These are phyloP conservation scores for Rhinogobio ventralis DNA, from an alignment of 2,797 vertebrate genomes.

Conservation along the genomic window DNA sequence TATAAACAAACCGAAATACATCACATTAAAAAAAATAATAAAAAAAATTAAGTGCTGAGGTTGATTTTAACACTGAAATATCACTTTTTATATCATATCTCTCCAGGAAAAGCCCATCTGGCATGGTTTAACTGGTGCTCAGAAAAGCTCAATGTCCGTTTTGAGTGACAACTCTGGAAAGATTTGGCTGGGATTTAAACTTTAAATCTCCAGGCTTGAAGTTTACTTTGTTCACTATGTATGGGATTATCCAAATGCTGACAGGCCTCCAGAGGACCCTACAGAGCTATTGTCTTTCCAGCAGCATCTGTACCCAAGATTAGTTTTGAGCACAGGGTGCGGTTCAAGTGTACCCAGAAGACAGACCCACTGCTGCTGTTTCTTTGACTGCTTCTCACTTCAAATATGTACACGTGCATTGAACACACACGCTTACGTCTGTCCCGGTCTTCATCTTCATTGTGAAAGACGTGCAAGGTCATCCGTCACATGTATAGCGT, in stretches of 20 bases:
- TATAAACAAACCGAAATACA: neutral
- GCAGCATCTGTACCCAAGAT: conserved; percentile 69
- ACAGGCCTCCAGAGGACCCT: conserved; percentile 63
- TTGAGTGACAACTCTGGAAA: conserved; percentile 19
- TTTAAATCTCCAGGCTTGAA: conserved; percentile 60
- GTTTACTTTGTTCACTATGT: conserved; percentile 69
- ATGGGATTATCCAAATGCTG: conserved; percentile 65
- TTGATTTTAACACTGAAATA: conserved; percentile 3
- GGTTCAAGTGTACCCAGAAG: conserved; percentile 42
- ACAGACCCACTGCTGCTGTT: conserved; percentile 20
- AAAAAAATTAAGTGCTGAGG: neutral
- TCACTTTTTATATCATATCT: conserved; percentile 3
- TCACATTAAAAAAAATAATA: neutral
- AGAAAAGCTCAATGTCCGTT: conserved; percentile 35
- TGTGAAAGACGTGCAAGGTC: conserved; percentile 23
- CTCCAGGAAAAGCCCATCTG: conserved; percentile 19
- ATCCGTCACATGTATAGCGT: conserved; percentile 25
- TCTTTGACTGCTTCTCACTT: conserved; percentile 30
- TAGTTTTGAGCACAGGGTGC: conserved; percentile 56
- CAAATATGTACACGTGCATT: neutral
- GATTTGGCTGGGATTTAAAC: conserved; percentile 52
- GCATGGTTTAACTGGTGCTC: conserved; percentile 8
- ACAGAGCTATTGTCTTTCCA: conserved; percentile 62
- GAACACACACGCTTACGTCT: neutral
- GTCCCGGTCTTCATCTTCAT: neutral